Evolutionary conservation across 2,888 invertebrate species (phyloP), one percentile per base, ranked within the genome.

Genomic region (Thereva unica): DNA sequence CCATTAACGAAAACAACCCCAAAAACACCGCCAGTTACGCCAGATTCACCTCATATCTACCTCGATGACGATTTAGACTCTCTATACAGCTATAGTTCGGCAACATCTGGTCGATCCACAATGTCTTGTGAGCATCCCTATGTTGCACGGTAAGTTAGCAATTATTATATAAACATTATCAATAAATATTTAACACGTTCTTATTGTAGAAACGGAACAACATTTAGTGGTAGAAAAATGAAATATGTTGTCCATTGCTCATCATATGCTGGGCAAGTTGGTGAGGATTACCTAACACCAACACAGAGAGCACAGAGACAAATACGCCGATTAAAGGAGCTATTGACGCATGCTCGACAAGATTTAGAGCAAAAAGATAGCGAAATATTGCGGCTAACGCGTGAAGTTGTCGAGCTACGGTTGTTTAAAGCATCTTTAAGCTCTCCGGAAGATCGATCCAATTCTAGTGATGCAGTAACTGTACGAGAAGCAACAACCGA

Each of bases 191-290:
- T n/a, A n/a, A n/a, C n/a, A n/a, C n/a, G n/a, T n/a, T n/a, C n/a
- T n/a, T n/a, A n/a, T n/a, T n/a, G n/a, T 49, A 80, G 87, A 73
- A 88, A 88, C 77, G 88, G 88, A 41, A 88, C 88, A 47, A 88
- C 88, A 7, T 88, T 87, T 74, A 88, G 88, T 77, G 87, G 87
- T 5, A 82, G 87, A 59, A 87, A 86, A 68, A 87, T 87, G 83
- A 89, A 91, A 73, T 93, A 91, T 78, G 91, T 93, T 68, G 87
- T 93, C 56, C 93, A 93, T 78, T 93, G 93, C 78, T 91, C 91
- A 64, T 88, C 90, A 71, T 89, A 91, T 78, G 87, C 89, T 4
- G 89, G 89, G 1, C 86, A 88, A 56, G 88, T 90, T 56, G 90
- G 89, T 52, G 89, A 92, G 69, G 91, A 93, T 75, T 94, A 94